Conservation (phyloP, 1,140 invertebrate genomes). For the Theocolax elegans region DNA sequence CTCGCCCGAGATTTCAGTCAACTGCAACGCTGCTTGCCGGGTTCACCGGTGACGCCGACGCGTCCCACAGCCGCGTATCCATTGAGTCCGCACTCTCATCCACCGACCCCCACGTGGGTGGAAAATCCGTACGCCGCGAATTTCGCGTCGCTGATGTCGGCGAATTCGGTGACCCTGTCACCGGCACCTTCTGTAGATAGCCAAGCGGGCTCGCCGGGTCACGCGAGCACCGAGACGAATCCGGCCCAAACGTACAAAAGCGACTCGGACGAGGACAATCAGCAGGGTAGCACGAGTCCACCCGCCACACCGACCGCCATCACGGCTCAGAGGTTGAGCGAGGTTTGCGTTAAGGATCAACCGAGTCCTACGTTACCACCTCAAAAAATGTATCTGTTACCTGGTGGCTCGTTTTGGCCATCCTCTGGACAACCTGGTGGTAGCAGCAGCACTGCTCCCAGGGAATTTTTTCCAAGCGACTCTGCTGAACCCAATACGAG, state of each 20-base stretch:
- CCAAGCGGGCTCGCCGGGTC: conserved; percentile 85
- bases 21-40: conserved; percentile 80
- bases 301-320: conserved; percentile 73
- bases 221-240: conserved; percentile 60
- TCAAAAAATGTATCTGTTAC: conserved; percentile 61
- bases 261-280: conserved; percentile 66
- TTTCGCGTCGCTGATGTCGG: conserved; percentile 73
- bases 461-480: conserved; percentile 81
- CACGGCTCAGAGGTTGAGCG: conserved; percentile 62
- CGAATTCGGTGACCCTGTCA: conserved; percentile 87
- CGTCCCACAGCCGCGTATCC: conserved; percentile 81
- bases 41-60: conserved; percentile 86
- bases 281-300: conserved; percentile 66
- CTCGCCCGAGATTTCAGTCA: conserved; percentile 83
- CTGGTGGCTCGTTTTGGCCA: conserved; percentile 66
- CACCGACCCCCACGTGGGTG: conserved; percentile 82
- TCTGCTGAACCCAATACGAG: conserved; percentile 84
- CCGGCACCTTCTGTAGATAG: conserved; percentile 90
- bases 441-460: conserved; percentile 52
- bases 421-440: conserved; percentile 48
- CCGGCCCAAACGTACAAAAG: conserved; percentile 61
- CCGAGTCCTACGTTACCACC: conserved; percentile 61
- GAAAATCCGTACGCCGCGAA: conserved; percentile 73
- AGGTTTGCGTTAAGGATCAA: conserved; percentile 65
- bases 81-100: conserved; percentile 80